Conservation (phyloP, 2,888 invertebrate genomes). For the Drosophila borborema region DNA sequence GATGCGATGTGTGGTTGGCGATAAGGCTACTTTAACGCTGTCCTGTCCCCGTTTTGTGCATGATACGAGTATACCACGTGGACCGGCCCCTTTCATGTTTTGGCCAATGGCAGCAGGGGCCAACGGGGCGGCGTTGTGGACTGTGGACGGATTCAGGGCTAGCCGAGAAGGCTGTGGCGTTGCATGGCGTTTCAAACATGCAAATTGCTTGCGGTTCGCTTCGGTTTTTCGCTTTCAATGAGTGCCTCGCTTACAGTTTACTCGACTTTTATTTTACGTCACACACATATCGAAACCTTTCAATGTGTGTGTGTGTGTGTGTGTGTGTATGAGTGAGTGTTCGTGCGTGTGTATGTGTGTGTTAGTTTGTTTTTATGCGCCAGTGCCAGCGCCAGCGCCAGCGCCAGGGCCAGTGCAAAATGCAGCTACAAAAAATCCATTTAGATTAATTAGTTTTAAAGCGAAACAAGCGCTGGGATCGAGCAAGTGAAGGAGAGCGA, state of each 20-base stretch:
- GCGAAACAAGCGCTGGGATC: constrained; percentile 47
- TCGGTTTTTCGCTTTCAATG: constrained; percentile 78
- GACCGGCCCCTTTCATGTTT: constrained; percentile 77
- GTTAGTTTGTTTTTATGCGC: constrained; percentile 52
- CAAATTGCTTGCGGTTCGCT: constrained; percentile 79
- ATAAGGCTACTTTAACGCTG: constrained; percentile 79
- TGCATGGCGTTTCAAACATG: constrained; percentile 77
- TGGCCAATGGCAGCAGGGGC: constrained; percentile 52
- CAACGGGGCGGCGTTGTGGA: background rate
- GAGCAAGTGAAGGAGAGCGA: background rate
- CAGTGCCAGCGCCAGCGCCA: background rate
- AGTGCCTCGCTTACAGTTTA: constrained; percentile 75
- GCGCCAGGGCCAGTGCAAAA: constrained; percentile 40
- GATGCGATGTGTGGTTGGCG: constrained; percentile 62
- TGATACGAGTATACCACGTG: constrained; percentile 61
- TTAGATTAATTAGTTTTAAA: constrained; percentile 81
- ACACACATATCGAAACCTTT: constrained; percentile 20
- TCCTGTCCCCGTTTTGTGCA: constrained; percentile 76
- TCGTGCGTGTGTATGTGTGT: constrained; percentile 17
- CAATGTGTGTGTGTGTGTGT: constrained; percentile 27
- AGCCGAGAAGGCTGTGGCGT: constrained; percentile 43
- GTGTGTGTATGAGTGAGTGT: constrained; percentile 29
- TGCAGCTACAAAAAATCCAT: constrained; percentile 70
- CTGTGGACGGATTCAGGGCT: constrained; percentile 10
- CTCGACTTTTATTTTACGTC: constrained; percentile 54